phyloP scores from a whole-genome alignment of 1,140 invertebrate genomes.

The Battus philenor region DNA sequence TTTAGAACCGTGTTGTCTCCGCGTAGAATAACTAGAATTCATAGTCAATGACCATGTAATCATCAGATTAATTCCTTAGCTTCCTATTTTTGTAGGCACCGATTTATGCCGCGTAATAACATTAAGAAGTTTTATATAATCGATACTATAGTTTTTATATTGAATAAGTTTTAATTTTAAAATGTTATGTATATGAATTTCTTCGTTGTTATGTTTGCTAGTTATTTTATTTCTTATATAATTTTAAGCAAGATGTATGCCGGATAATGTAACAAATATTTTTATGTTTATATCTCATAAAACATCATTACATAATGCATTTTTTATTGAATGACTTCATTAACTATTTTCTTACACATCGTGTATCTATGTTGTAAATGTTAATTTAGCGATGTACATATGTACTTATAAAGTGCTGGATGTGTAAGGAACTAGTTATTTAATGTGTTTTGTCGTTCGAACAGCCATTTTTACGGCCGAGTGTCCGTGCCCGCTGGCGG shows the following conservation, averaged over 20 bases:
- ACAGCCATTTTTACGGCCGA: constrained; percentile 11
- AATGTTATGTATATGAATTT: constrained; percentile 9
- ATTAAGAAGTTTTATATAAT: constrained; percentile 2
- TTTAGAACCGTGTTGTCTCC: neutral
- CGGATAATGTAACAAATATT: constrained; percentile 8
- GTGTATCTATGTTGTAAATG: too few relatives aligned
- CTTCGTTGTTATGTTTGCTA: constrained; percentile 9
- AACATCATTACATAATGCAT: constrained; percentile 2
- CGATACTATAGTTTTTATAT: neutral
- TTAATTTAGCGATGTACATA: too few relatives aligned
- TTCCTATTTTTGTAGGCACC: constrained; percentile 3
- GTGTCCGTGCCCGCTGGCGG: constrained; percentile 7
- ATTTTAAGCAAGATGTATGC: constrained; percentile 1
- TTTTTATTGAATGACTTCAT: neutral
- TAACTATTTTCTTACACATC: neutral
- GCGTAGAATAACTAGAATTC: neutral
- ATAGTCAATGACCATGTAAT: neutral
- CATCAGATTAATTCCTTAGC: neutral
- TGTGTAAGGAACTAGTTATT: constrained; percentile 10
- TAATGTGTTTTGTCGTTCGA: neutral
- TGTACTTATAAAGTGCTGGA: neutral
- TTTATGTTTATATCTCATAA: constrained; percentile 9
- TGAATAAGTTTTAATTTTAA: constrained; percentile 4
- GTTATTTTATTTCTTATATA: constrained; percentile 1
- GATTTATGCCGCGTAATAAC: neutral